Percentiles rank a stretch among this genome's conserved stretches.
phyloP scores from a whole-genome alignment of 1,140 invertebrate genomes.

The Drosophila parabipectinata region DNA sequence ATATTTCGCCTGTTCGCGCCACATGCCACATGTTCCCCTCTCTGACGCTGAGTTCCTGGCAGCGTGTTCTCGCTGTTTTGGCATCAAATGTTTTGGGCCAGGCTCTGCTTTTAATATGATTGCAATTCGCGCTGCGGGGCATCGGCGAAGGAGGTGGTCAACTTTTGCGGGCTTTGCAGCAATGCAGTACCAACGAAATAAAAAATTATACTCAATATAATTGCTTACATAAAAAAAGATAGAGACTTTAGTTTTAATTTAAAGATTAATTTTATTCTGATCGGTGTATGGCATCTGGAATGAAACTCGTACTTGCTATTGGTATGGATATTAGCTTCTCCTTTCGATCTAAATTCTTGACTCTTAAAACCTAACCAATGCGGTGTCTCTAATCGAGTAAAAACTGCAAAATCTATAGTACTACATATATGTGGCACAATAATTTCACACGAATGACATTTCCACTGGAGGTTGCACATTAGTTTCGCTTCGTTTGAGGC shows the following conservation, averaged over 20 bases:
- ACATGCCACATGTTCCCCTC: conserved; percentile 36
- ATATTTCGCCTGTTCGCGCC: conserved; percentile 30
- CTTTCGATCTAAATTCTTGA: too few species aligned
- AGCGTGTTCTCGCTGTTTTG: conserved; percentile 13
- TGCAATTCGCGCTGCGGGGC: conserved; percentile 59
- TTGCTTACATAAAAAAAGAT: not conserved
- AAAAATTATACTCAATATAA: not conserved
- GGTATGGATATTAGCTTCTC: not conserved
- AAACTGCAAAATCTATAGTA: conserved; percentile 10
- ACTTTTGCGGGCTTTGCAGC: conserved; percentile 32
- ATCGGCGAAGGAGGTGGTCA: conserved; percentile 36
- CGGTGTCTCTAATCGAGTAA: conserved; percentile 15
- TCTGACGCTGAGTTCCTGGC: conserved; percentile 14
- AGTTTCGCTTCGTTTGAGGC: conserved; percentile 63
- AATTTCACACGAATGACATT: conserved; percentile 46
- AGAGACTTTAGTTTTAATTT: not conserved
- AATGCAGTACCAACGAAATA: conserved; percentile 7
- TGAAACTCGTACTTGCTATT: not conserved
- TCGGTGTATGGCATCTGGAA: not conserved
- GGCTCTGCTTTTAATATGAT: conserved; percentile 73
- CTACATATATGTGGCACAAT: not conserved
- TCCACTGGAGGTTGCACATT: conserved; percentile 54
- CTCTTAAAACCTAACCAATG: conserved; percentile 2
- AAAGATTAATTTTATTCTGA: not conserved
- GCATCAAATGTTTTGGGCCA: conserved; percentile 45